Evolutionary conservation across 2,888 invertebrate species (phyloP), one percentile per base, ranked within the genome.

Genomic region (Rosalia funebris): DNA sequence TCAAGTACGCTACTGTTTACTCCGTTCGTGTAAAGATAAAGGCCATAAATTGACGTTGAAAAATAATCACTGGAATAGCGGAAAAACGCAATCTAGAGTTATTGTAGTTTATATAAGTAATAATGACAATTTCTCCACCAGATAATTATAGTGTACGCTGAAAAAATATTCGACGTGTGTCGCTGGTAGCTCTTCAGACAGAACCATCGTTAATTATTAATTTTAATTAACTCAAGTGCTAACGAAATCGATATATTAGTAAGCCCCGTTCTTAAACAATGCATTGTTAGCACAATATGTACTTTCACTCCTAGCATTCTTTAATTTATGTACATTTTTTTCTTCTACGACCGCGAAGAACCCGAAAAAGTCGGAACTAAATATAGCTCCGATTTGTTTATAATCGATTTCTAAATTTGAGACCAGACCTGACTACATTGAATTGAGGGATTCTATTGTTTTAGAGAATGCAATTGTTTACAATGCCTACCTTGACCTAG

Each of bases 401-500:
- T n/a, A 42, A 32, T 53, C 32, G 42, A 53, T 37, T 31, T 32
- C 42, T 20, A 50, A 41, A 32, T 42, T 53, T 41, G 16, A 53
- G 42, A 53, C 10, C 15, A 39, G 25, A 50, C 2, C 2, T 41
- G 14, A 12, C 31, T 52, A 32, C 42, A 53, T 53, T 53, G 32
- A 41, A 31, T 32, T 53, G 69, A 67, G 66, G 68, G 69, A 68
- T 69, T 68, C 73, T 70, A 75, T 75, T 75, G 74, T 72, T 72
- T 66, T 64, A 65, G 62, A 65, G 68, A 69, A 65, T 63, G 59
- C 61, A 68, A 67, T 69, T 69, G 69, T 67, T 63, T 69, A 61
- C 66, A 65, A 55, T 65, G 57, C 47, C 56, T 66, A 71, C 77
- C 76, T 75, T 77, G 77, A 77, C 77, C 77, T 76, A 76, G 73